A percentile compares a stretch with the other conserved stretches of the same genome.
phyloP scores from a whole-genome alignment of 2,888 invertebrate species.

The Thymelicus acteon region DNA sequence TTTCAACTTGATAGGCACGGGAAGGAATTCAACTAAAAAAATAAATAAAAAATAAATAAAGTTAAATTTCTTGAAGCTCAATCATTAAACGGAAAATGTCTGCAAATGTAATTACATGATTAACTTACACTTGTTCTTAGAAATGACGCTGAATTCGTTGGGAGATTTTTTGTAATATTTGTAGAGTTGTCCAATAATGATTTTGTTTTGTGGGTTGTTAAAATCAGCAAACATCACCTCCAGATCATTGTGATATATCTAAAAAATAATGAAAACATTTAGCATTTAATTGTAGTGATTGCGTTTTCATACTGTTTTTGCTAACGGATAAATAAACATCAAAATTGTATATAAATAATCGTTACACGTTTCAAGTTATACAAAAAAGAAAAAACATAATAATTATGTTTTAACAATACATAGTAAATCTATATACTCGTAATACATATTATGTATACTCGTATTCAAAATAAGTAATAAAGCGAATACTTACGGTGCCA shows the following conservation, averaged over 20 bases:
- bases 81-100: not conserved
- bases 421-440: too few species aligned
- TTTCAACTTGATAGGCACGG: slow-evolving; percentile 76
- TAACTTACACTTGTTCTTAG: slow-evolving; percentile 78
- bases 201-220: slow-evolving; percentile 80
- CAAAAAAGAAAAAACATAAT: too few species aligned
- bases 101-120: not conserved
- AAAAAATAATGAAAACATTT: slow-evolving; percentile 21
- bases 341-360: too few species aligned
- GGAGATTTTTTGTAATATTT: slow-evolving; percentile 65
- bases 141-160: slow-evolving; percentile 75
- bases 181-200: slow-evolving; percentile 76
- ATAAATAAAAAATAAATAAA: not conserved
- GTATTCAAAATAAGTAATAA: too few species aligned
- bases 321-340: too few species aligned
- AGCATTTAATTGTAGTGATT: not conserved
- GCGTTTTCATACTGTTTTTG: too few species aligned
- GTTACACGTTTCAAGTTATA: too few species aligned
- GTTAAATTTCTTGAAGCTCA: not conserved
- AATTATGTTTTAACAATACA: too few species aligned
- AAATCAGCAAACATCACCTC: slow-evolving; percentile 86
- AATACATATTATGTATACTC: too few species aligned
- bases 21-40: slow-evolving; percentile 81
- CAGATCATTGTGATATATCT: slow-evolving; percentile 75
- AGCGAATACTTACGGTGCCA: slow-evolving; percentile 60